Evolutionary conservation across 2,888 invertebrate genomes (phyloP), one percentile per base, ranked within the genome.

Genomic region (Thelaira solivaga): DNA sequence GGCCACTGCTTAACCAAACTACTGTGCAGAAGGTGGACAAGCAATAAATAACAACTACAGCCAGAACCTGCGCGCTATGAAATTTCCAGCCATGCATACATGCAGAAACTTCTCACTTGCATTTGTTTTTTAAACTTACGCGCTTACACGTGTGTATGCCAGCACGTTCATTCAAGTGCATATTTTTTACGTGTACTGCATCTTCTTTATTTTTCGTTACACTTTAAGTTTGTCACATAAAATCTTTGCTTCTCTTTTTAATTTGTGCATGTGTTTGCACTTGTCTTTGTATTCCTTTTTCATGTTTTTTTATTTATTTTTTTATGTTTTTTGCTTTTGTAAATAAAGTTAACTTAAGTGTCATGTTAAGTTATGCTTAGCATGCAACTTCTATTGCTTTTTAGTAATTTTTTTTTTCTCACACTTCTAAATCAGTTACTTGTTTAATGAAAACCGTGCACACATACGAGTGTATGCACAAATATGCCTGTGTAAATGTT

Each of bases 281-380:
- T 24, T 41, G 34, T 45, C 24, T 39, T 13, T 26, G 39, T 3
- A 29, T 61, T 61, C 5, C 45, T 22, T 53, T 39, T 43, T 26
- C 16, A 34, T 13, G 13, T 41, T 31, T 34, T 43, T 11, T 71
- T 59, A 43, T 7, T 2, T 36, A 16, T 62, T 62, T 72, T 20
- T 43, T 43, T n/a, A n/a, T n/a, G 11, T 43, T 24, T 73, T 67
- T 68, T 67, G 61, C 67, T 74, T 67, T 67, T 67, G 61, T 74
- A 74, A 61, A 74, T 53, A 67, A 45, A n/a, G n/a, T n/a, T 68
- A 55, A 45, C 47, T 65, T 59, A 73, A 73, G 67, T 67, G 53
- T 39, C 73, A 59, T 36, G 53, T 59, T 65, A 67, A 67, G 73
- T 74, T 59, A 74, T 67, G 65, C 59, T 67, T 74, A 51, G 67